phyloP scores from a whole-genome alignment of 1,140 invertebrate genomes.

The Drosophila pruinosa region DNA sequence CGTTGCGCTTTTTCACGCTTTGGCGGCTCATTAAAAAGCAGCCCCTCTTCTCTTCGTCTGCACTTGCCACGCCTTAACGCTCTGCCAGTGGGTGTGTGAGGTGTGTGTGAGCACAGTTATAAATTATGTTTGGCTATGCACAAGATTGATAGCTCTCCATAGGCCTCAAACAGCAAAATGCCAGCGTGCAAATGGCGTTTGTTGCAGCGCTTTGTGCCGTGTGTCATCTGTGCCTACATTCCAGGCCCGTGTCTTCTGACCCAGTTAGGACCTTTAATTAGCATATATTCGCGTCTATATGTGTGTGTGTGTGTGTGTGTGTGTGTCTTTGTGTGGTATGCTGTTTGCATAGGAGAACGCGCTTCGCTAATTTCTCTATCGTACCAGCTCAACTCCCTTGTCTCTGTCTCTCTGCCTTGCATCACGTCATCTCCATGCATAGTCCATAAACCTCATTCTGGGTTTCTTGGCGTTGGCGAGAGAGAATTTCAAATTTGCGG shows the following conservation, averaged over 20 bases:
- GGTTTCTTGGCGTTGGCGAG: slow-evolving; percentile 25
- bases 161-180: slow-evolving; percentile 23
- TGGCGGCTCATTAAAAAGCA: slow-evolving; percentile 78
- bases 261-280: slow-evolving; percentile 74
- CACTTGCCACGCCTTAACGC: slow-evolving; percentile 44
- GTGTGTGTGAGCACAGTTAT: slow-evolving; percentile 46
- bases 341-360: slow-evolving; percentile 23
- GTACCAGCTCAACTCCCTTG: not conserved
- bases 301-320: slow-evolving; percentile 17
- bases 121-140: slow-evolving; percentile 74
- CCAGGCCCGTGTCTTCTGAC: slow-evolving; percentile 53
- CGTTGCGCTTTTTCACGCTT: slow-evolving; percentile 78
- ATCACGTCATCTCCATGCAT: not conserved
- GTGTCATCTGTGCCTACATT: slow-evolving; percentile 42
- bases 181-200: slow-evolving; percentile 52
- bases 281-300: slow-evolving; percentile 48
- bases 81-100: slow-evolving; percentile 12
- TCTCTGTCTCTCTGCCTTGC: not conserved
- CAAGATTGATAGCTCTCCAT: slow-evolving; percentile 76
- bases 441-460: not conserved
- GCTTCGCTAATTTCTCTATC: slow-evolving; percentile 32
- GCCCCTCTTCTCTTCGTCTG: slow-evolving; percentile 12
- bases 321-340: slow-evolving; percentile 1
- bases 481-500: slow-evolving; percentile 43
- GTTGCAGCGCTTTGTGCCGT: slow-evolving; percentile 29